phyloP scores from a whole-genome alignment of 2,888 invertebrate species.

The Plagodis dolabraria region DNA sequence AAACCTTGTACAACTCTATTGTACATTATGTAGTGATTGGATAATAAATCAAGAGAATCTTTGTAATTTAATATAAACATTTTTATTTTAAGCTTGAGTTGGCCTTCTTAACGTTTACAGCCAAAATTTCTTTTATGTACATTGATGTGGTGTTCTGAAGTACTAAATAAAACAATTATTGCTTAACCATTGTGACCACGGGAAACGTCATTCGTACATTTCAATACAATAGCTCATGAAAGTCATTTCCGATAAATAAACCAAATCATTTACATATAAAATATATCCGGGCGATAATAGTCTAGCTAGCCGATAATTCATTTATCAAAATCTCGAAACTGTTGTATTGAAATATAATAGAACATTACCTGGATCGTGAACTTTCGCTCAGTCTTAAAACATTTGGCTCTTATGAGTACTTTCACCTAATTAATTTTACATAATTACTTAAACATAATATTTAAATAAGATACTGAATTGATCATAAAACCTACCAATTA shows the following conservation, averaged over 20 bases:
- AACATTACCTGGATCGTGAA: conserved; percentile 54
- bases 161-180: conserved; percentile 15
- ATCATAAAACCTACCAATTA: conserved; percentile 30
- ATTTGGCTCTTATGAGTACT: conserved; percentile 81
- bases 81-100: conserved; percentile 70
- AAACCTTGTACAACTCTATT: too few species aligned
- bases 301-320: not conserved
- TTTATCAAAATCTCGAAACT: not conserved
- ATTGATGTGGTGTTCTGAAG: conserved; percentile 26
- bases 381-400: conserved; percentile 81
- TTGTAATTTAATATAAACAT: conserved; percentile 38
- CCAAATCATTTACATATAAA: conserved; percentile 6
- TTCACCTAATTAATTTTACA: conserved; percentile 45
- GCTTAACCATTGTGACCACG: conserved; percentile 22
- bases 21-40: conserved; percentile 4
- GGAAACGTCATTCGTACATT: conserved; percentile 12
- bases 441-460: conserved; percentile 41
- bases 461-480: conserved; percentile 39
- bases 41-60: conserved; percentile 33
- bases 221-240: conserved; percentile 22
- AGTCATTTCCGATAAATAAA: conserved; percentile 17
- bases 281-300: conserved; percentile 2
- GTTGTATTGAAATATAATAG: conserved; percentile 17
- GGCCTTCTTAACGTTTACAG: conserved; percentile 55
- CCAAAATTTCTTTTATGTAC: conserved; percentile 39